phyloP scores from a whole-genome alignment of 2,797 vertebrate species.

The Distichodus sexfasciatus region DNA sequence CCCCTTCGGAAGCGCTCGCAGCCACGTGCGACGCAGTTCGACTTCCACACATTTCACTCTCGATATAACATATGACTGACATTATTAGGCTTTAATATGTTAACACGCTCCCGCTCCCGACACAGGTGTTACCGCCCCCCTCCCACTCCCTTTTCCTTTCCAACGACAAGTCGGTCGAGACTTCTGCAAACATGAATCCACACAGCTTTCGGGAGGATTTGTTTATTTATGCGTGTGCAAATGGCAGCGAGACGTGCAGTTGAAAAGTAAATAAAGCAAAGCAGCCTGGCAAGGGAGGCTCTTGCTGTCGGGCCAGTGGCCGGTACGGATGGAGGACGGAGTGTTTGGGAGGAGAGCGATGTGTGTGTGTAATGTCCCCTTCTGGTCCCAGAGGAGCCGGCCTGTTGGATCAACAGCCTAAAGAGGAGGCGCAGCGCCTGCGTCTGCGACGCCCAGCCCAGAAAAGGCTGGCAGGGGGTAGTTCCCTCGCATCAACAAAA shows the following conservation, averaged over 20 bases:
- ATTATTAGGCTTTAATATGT: constrained; percentile 28
- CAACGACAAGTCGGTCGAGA: background rate
- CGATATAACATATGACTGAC: constrained; percentile 26
- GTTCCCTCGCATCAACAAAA: constrained; percentile 58
- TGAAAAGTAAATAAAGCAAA: constrained; percentile 42
- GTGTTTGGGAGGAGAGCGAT: constrained; percentile 6
- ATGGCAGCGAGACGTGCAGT: constrained; percentile 17
- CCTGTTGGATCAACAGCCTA: constrained; percentile 65
- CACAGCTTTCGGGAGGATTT: background rate
- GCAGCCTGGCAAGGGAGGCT: constrained; percentile 25
- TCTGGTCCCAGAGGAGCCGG: constrained; percentile 48
- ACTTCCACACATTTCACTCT: constrained; percentile 36
- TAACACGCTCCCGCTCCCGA: constrained; percentile 14
- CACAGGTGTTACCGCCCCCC: constrained; percentile 30
- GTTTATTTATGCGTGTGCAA: background rate
- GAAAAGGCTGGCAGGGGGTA: constrained; percentile 53
- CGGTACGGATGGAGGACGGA: constrained; percentile 16
- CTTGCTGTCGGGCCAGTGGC: constrained; percentile 10
- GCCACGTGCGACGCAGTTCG: constrained; percentile 34
- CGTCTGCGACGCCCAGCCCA: constrained; percentile 51
- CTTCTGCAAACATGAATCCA: background rate
- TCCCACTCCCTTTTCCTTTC: constrained; percentile 15
- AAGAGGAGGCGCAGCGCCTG: constrained; percentile 60
- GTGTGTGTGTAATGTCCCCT: constrained; percentile 41
- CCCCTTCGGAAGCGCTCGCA: constrained; percentile 43